Evolutionary conservation across 2,113 vertebrate species (phyloP), one percentile per base, ranked within the genome.

Genomic region (Morone saxatilis): DNA sequence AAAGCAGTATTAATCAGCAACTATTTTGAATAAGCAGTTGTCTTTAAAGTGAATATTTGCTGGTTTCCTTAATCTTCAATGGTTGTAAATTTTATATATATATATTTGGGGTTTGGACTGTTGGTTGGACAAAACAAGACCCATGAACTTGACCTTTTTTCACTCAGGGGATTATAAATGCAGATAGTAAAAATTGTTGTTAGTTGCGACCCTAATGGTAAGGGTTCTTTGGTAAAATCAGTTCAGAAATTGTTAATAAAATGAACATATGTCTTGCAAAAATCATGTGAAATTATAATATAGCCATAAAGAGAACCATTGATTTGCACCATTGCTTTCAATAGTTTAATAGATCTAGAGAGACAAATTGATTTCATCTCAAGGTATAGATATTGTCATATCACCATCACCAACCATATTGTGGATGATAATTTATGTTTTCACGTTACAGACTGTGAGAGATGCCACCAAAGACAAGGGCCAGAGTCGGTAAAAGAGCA

Each of bases 401-500:
- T 31, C 40, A 60, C 0, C 11, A 3, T 54, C 1, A 59, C 41
- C 31, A 31, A 31, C 31, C 31, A 31, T 31, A 31, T 31, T 31
- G 31, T 31, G 31, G 31, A 31, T 31, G 31, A 31, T 31, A 31
- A 13, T 25, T 25, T 13, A 41, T 41, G 41, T 41, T 41, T 11
- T 48, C 1, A 19, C 19, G 89, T 86, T 78, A 41, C 43, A 91
- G 79, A n/a, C 8, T 51, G 22, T 48, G 40, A 91, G 63, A 74
- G 57, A 96, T 96, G 95, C 70, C 95, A 6, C 95, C 95, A 53
- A 95, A 90, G 85, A 95, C 88, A 83, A 92, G 36, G 20, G 14
- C 90, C 83, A 77, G 89, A 84, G 90, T 83, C 71, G 90, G 78
- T 22, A 70, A 76, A 70, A 84, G 4, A 84, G 50, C 80, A 70